A percentile compares a stretch with the other conserved stretches of the same genome.
These are phyloP conservation scores for Papilio glaucus DNA, from an alignment of 1,140 invertebrate genomes.

Conservation along the genomic window DNA sequence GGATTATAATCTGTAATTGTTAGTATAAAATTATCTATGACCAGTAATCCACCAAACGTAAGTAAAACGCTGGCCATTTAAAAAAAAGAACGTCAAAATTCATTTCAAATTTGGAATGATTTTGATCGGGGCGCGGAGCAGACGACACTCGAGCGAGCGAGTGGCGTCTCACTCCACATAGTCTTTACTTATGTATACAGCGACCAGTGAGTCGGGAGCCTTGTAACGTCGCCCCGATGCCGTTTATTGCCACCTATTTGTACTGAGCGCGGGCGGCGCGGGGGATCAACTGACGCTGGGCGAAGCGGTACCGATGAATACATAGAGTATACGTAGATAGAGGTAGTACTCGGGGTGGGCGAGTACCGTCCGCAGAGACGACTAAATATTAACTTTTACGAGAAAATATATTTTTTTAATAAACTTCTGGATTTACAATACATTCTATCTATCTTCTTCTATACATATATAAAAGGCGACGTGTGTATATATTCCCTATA, in stretches of 20 bases:
- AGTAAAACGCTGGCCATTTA: slow-evolving; percentile 32
- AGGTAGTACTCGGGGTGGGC: slow-evolving; percentile 66
- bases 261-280: slow-evolving; percentile 46
- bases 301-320: slow-evolving; percentile 63
- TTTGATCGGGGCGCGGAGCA: slow-evolving; percentile 77
- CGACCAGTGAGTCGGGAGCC: slow-evolving; percentile 54
- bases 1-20: neutral
- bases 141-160: slow-evolving; percentile 77
- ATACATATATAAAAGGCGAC: too few species aligned
- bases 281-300: slow-evolving; percentile 52
- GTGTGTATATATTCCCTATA: too few species aligned
- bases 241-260: slow-evolving; percentile 25
- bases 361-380: slow-evolving; percentile 58
- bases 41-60: neutral
- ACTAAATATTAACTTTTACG: slow-evolving; percentile 19
- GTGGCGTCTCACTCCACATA: slow-evolving; percentile 65
- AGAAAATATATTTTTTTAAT: too few species aligned
- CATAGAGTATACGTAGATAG: slow-evolving; percentile 65
- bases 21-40: neutral
- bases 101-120: slow-evolving; percentile 74
- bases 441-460: too few species aligned
- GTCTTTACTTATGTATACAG: slow-evolving; percentile 72
- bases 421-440: too few species aligned
- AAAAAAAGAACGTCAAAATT: slow-evolving; percentile 66
- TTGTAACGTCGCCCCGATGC: slow-evolving; percentile 54